phyloP scores from a whole-genome alignment of 2,113 vertebrate genomes.

The Microcebus murinus region DNA sequence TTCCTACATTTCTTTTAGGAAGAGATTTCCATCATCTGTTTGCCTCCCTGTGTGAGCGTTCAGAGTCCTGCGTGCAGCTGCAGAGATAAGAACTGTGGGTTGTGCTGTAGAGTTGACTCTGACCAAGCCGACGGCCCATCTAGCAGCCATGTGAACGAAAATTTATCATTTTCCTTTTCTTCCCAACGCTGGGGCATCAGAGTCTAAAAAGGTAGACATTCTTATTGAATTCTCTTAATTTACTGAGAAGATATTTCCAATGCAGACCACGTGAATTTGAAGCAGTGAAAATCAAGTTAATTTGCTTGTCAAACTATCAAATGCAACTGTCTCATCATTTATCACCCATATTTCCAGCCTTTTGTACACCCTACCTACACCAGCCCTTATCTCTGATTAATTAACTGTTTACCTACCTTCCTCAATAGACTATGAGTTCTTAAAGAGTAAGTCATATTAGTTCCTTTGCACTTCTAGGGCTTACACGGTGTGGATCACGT shows the following conservation, averaged over 20 bases:
- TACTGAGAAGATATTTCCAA: neutral
- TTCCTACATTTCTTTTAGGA: neutral
- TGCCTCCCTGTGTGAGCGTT: neutral
- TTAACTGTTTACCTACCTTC: neutral
- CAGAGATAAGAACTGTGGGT: conserved; percentile 14
- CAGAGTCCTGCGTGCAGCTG: neutral
- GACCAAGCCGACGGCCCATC: neutral
- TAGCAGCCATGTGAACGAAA: neutral
- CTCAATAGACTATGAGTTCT: neutral
- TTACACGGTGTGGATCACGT: neutral
- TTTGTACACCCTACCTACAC: neutral
- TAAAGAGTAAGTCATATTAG: neutral
- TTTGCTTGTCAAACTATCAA: conserved; percentile 45
- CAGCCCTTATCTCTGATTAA: neutral
- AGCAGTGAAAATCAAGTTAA: conserved; percentile 39
- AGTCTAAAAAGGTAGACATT: neutral
- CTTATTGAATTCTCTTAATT: conserved; percentile 20
- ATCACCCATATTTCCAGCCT: neutral
- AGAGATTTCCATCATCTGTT: neutral
- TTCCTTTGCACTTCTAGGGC: neutral
- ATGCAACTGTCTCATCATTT: neutral
- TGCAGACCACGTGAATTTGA: neutral
- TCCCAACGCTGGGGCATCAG: neutral
- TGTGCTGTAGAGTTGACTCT: neutral
- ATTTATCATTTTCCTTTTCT: neutral